A percentile compares a stretch with the other conserved stretches of the same genome.
Conservation (phyloP, 1,140 invertebrate genomes). For the Coboldia fuscipes region DNA sequence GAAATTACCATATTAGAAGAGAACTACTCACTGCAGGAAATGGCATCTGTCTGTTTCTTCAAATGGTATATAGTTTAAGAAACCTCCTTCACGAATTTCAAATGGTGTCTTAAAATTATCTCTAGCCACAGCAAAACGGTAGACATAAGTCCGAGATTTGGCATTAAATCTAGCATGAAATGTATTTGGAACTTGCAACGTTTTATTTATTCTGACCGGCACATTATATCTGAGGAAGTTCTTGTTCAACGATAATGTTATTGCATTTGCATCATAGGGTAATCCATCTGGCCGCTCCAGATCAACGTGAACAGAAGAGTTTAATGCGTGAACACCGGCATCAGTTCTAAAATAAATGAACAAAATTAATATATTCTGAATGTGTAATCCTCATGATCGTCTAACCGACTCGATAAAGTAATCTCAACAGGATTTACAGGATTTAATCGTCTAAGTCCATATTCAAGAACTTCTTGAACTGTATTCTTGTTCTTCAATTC, state of each 20-base stretch:
- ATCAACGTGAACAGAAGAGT: constrained; percentile 38
- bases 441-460: constrained; percentile 24
- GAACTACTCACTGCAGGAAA: constrained; percentile 20
- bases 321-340: constrained; percentile 44
- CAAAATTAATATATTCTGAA: constrained; percentile 2
- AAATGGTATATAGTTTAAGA: constrained; percentile 11
- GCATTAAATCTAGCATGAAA: constrained; percentile 37
- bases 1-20: constrained; percentile 5
- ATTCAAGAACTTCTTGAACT: constrained; percentile 40
- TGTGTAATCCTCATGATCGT: constrained; percentile 2
- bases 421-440: constrained; percentile 26
- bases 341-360: constrained; percentile 35
- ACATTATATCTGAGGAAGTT: constrained; percentile 28
- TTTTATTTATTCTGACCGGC: constrained; percentile 29
- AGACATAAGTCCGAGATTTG: constrained; percentile 39
- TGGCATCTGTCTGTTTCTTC: constrained; percentile 16
- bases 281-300: constrained; percentile 22
- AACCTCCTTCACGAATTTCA: constrained; percentile 9
- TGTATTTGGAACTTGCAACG: constrained; percentile 27
- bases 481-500: constrained; percentile 26
- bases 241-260: constrained; percentile 30
- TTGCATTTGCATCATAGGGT: constrained; percentile 22
- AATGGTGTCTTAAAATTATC: constrained; percentile 2
- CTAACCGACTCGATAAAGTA: constrained; percentile 39
- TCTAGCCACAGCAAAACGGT: constrained; percentile 30